phyloP scores from a whole-genome alignment of 2,888 invertebrate genomes.

The Ernsta delagoae region DNA sequence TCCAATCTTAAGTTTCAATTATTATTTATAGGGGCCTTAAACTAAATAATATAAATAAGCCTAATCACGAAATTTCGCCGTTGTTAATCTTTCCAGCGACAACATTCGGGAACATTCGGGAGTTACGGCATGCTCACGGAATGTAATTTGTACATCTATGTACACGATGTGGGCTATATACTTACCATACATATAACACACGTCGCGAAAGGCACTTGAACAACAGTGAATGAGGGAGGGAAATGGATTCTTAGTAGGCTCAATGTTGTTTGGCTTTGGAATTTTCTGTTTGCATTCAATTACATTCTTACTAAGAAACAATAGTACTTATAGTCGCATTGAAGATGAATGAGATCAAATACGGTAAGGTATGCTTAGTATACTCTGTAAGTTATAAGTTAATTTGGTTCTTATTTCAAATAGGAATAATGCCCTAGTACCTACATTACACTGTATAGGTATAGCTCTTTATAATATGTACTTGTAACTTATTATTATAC shows the following conservation, averaged over 20 bases:
- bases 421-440: no score
- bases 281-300: constrained; percentile 30
- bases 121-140: constrained; percentile 32
- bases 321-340: not conserved
- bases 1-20: no score
- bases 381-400: not conserved
- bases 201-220: constrained; percentile 34
- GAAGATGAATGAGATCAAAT: not conserved
- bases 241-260: constrained; percentile 37
- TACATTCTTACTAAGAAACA: constrained; percentile 22
- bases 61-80: not conserved
- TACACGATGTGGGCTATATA: not conserved
- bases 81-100: constrained; percentile 14
- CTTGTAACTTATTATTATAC: no score
- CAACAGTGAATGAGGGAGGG: constrained; percentile 32
- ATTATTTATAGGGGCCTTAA: no score
- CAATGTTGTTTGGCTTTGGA: constrained; percentile 49
- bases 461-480: no score
- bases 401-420: no score
- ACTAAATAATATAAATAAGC: not conserved
- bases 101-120: constrained; percentile 5
- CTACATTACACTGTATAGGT: no score
- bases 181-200: constrained; percentile 7
- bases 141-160: constrained; percentile 41
- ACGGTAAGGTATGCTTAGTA: not conserved